These are phyloP conservation scores for Armadillidium nasatum DNA, from an alignment of 1,140 invertebrate species.

Conservation along the genomic window DNA sequence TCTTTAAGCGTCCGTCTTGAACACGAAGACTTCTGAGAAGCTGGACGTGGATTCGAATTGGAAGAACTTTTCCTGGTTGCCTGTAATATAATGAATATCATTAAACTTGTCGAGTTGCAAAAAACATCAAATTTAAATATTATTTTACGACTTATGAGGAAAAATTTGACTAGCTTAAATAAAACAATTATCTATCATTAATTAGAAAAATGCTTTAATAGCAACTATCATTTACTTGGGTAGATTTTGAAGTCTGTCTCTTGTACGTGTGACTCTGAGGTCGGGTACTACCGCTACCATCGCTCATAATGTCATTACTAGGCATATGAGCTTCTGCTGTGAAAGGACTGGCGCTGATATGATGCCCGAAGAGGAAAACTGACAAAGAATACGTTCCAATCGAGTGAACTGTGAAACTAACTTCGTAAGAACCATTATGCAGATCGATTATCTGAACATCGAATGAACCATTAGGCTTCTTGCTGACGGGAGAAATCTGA, in stretches of 20 bases:
- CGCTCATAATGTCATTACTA: conserved; percentile 29
- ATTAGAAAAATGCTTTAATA: no score
- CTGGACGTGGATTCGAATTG: neutral
- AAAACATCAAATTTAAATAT: no score
- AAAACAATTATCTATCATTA: no score
- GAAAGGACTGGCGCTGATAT: conserved; percentile 55
- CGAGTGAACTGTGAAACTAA: conserved; percentile 50
- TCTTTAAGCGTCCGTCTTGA: conserved; percentile 34
- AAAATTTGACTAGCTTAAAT: no score
- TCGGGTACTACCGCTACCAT: conserved; percentile 46
- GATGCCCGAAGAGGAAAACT: conserved; percentile 52
- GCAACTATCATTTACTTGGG: conserved; percentile 22
- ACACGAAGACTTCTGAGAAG: conserved; percentile 40
- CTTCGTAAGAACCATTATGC: conserved; percentile 54
- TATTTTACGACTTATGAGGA: no score
- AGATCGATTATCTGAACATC: conserved; percentile 50
- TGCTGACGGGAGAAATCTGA: neutral
- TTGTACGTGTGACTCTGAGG: conserved; percentile 45
- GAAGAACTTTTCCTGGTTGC: conserved; percentile 8
- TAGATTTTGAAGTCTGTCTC: conserved; percentile 37
- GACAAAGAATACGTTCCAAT: conserved; percentile 51
- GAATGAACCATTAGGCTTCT: neutral
- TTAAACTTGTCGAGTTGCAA: no score
- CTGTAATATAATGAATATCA: neutral
- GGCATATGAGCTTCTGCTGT: conserved; percentile 36